Conservation (phyloP, 2,888 invertebrate species). For the Pharmacophagus antenor region DNA sequence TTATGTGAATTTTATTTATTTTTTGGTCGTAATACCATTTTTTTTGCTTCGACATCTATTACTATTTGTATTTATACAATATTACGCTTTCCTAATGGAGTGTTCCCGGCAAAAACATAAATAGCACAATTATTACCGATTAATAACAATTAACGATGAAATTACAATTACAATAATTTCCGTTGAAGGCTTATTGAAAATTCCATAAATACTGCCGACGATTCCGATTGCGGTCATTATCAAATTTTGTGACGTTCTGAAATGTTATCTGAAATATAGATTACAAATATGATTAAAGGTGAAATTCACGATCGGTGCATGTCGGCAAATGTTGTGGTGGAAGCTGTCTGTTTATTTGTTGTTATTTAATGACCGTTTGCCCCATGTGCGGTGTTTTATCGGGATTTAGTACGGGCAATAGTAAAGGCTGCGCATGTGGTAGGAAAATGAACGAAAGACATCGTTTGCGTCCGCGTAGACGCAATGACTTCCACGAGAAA, state of each 20-base stretch:
- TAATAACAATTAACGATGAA: not conserved
- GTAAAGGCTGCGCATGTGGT: constrained; percentile 35
- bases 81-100: not conserved
- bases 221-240: constrained; percentile 52
- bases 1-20: too few relatives aligned
- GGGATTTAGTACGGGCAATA: constrained; percentile 5
- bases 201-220: constrained; percentile 41
- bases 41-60: not conserved
- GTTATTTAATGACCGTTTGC: constrained; percentile 38
- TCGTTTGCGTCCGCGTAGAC: constrained; percentile 64
- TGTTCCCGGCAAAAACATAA: not conserved
- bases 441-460: constrained; percentile 60
- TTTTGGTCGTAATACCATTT: too few relatives aligned
- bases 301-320: constrained; percentile 60
- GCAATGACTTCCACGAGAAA: constrained; percentile 64
- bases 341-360: constrained; percentile 44
- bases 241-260: constrained; percentile 62
- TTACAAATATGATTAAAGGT: constrained; percentile 57
- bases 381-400: constrained; percentile 26
- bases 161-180: constrained; percentile 6
- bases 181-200: constrained; percentile 29
- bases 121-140: not conserved
- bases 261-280: constrained; percentile 64
- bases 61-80: not conserved
- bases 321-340: constrained; percentile 50